A percentile compares a stretch with the other conserved stretches of the same genome.
Evolutionary conservation across 2,888 invertebrate species (phyloP).

Genomic region (Ochlodes sylvanus): DNA sequence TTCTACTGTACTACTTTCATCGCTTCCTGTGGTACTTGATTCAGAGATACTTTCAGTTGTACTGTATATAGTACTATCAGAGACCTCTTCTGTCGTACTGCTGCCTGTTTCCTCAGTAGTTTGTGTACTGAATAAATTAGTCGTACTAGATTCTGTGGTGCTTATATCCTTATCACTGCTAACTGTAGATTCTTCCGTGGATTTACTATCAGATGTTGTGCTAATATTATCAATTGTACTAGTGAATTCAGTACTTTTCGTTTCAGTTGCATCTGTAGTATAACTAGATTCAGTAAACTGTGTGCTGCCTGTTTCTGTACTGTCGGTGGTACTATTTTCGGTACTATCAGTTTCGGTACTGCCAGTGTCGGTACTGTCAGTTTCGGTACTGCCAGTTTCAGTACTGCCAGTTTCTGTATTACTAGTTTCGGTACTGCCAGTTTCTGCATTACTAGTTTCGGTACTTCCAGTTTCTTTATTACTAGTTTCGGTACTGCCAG

Average conservation of each 20-base stretch:
- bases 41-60: slow-evolving; percentile 30
- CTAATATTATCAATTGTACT: background rate
- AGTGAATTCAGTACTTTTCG: background rate
- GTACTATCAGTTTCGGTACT: slow-evolving; percentile 17
- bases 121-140: background rate
- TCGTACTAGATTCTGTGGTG: slow-evolving; percentile 29
- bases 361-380: slow-evolving; percentile 35
- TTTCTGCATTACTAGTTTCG: slow-evolving; percentile 14
- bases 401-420: slow-evolving; percentile 35
- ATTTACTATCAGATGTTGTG: background rate
- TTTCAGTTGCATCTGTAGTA: slow-evolving; percentile 37
- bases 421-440: slow-evolving; percentile 18
- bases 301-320: slow-evolving; percentile 35
- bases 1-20: slow-evolving; percentile 24
- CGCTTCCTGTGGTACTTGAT: slow-evolving; percentile 31
- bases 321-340: slow-evolving; percentile 28
- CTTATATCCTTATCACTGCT: background rate
- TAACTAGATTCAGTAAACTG: slow-evolving; percentile 39
- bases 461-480: slow-evolving; percentile 25
- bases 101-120: slow-evolving; percentile 20
- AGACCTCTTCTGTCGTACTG: slow-evolving; percentile 15
- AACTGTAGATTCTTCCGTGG: background rate
- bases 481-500: slow-evolving; percentile 31
- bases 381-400: slow-evolving; percentile 24
- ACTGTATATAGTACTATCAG: slow-evolving; percentile 3